Base-by-base conservation (phyloP, 2,888 invertebrate species). In the Drosophila parthenogenetica region DNA sequence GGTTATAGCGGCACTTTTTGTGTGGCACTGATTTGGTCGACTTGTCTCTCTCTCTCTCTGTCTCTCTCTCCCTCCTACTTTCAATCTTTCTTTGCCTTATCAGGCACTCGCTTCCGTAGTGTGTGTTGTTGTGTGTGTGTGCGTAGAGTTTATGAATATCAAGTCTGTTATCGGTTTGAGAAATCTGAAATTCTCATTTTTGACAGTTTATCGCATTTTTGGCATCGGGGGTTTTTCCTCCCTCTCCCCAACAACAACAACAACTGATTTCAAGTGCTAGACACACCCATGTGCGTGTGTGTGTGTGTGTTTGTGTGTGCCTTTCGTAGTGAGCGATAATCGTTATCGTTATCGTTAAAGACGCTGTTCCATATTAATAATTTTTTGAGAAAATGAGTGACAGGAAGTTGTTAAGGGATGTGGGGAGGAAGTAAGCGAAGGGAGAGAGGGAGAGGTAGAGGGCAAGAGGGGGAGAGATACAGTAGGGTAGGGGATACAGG, bases 181-280 rank as follows among this genome's bases (percentile, higher is more conserved):
- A 32, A 70, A 88, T 85, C 87, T 80, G 64, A 69, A 81, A 73
- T 75, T 71, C 62, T 77, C 51, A 59, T 68, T 71, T 79, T 86
- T 76, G 50, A 64, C 66, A 68, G 60, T 68, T 77, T 70, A 85
- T 85, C 85, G 43, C 29, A 7, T 4, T 16, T 39, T 68, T 64
- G 73, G 46, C 72, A 87, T 89, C 89, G 65, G 69, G 75, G 59
- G 60, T 35, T 64, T 77, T 51, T 62, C 35, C 48, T 29, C 10
- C 5, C 17, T 25, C 32, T 35, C 35, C 35, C 35, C 13, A 35
- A 35, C 11, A 13, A 11, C 11, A 29, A 29, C 5, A 35, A 35
- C 13, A 13, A 35, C 35, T 58, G 51, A 65, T 70, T 86, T 80
- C 68, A 71, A 87, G 73, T 88, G 69, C 55, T 17, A 42, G 32